phyloP scores from a whole-genome alignment of 2,797 vertebrate genomes.

The Cyprinella venusta region DNA sequence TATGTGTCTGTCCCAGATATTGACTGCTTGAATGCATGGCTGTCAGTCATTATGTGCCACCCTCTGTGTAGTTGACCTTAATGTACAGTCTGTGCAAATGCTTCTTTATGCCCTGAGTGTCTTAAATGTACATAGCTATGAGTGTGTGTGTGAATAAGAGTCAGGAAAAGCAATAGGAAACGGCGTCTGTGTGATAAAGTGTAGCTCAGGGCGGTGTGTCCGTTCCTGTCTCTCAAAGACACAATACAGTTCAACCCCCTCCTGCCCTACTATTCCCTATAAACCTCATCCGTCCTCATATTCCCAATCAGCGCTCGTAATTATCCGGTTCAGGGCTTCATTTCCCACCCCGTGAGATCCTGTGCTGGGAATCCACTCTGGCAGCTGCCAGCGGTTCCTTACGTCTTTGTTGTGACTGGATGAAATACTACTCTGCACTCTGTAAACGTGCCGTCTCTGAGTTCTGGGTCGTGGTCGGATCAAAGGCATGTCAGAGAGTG shows the following conservation, averaged over 20 bases:
- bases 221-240: slow-evolving; percentile 64
- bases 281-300: slow-evolving; percentile 53
- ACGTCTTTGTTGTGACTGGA: slow-evolving; percentile 41
- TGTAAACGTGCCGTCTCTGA: background rate
- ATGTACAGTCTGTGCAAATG: background rate
- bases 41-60: background rate
- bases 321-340: slow-evolving; percentile 44
- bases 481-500: background rate
- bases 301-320: slow-evolving; percentile 47
- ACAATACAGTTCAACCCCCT: slow-evolving; percentile 59
- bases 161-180: slow-evolving; percentile 76
- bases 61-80: background rate
- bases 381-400: slow-evolving; percentile 10
- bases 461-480: background rate
- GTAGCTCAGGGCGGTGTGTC: slow-evolving; percentile 67
- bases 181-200: slow-evolving; percentile 71
- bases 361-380: slow-evolving; percentile 25
- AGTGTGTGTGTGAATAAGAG: slow-evolving; percentile 57
- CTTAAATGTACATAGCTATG: slow-evolving; percentile 25
- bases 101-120: background rate
- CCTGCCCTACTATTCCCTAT: slow-evolving; percentile 54
- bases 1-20: slow-evolving; percentile 13
- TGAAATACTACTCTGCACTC: background rate
- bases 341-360: slow-evolving; percentile 48
- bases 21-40: slow-evolving; percentile 10